Evolutionary conservation across 1,140 invertebrate species (phyloP), one percentile per base, ranked within the genome.

Genomic region (Drosophila willistoni): DNA sequence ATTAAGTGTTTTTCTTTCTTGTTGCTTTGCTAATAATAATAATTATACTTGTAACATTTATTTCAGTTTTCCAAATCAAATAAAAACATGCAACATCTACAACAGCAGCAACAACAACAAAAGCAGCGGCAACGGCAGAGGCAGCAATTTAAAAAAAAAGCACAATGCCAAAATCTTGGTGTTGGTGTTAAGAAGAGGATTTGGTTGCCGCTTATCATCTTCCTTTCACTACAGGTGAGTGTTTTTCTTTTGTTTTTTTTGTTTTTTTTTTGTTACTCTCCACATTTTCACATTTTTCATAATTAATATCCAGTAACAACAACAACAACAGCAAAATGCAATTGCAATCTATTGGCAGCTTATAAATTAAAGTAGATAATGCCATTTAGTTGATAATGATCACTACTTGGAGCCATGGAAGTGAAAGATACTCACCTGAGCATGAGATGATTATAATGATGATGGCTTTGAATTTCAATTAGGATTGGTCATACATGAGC

Each of bases 171-270:
- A 79, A 83, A 79, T 73, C 68, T 64, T 55, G 73, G 70, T 59
- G 59, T 77, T 63, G 74, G 74, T 83, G 9, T 51, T 51, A 51
- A 51, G 17, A 91, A 91, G 72, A 89, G 86, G 81, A 90, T 91
- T 90, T 91, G 85, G 79, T 71, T 91, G 90, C 79, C 84, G 79
- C 73, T 91, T 77, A 85, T 83, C 79, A 75, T 91, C 74, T 90
- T 90, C 90, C 85, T 91, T 91, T 91, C 90, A 91, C 90, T 91
- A 73, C 90, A 91, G 90, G 90, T 91, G 73, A 91, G 90, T 74
- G 57, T 34, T 67, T 65, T 65, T 64, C 42, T 41, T 42, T 56
- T 42, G 22, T 54, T 59, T 14, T 29, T 4, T 25, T 4, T 25
- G 0, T 25, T n/a, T 54, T 59, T 14, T 29, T 4, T 25, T 4